Evolutionary conservation across 2,797 vertebrate species (phyloP).

Genomic region (Petrocephalus sullivani): DNA sequence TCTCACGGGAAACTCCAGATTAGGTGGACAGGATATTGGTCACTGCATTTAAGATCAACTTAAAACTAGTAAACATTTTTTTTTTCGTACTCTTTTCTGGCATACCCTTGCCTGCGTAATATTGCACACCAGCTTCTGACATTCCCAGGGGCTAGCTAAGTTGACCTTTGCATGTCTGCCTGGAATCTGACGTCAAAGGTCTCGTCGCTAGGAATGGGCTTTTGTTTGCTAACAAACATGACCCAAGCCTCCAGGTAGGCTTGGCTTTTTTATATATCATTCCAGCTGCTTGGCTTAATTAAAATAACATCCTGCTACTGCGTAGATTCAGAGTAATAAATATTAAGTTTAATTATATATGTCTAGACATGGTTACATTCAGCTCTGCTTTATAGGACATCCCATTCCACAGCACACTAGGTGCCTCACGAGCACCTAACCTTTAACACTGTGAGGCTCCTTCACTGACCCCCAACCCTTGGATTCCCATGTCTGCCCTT

Average conservation of each 20-base stretch:
- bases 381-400: slow-evolving; percentile 66
- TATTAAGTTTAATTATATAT: slow-evolving; percentile 67
- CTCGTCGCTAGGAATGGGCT: slow-evolving; percentile 78
- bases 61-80: slow-evolving; percentile 83
- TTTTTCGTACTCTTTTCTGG: slow-evolving; percentile 62
- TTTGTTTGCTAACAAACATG: slow-evolving; percentile 81
- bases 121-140: slow-evolving; percentile 65
- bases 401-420: slow-evolving; percentile 56
- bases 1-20: slow-evolving; percentile 94
- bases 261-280: slow-evolving; percentile 61
- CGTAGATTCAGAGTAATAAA: slow-evolving; percentile 62
- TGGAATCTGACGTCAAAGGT: slow-evolving; percentile 85
- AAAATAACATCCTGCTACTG: slow-evolving; percentile 65
- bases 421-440: slow-evolving; percentile 75
- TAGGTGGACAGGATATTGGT: slow-evolving; percentile 74
- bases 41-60: slow-evolving; percentile 80
- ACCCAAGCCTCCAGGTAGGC: slow-evolving; percentile 54
- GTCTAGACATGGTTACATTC: slow-evolving; percentile 41
- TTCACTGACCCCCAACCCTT: slow-evolving; percentile 72
- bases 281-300: slow-evolving; percentile 63
- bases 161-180: slow-evolving; percentile 87
- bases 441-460: slow-evolving; percentile 72
- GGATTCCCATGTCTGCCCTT: slow-evolving; percentile 62
- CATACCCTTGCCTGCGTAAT: slow-evolving; percentile 58
- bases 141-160: slow-evolving; percentile 72